Percentiles rank a stretch among this genome's conserved stretches.
Evolutionary conservation across 2,888 invertebrate genomes (phyloP).

Genomic region (Andrena minutula): DNA sequence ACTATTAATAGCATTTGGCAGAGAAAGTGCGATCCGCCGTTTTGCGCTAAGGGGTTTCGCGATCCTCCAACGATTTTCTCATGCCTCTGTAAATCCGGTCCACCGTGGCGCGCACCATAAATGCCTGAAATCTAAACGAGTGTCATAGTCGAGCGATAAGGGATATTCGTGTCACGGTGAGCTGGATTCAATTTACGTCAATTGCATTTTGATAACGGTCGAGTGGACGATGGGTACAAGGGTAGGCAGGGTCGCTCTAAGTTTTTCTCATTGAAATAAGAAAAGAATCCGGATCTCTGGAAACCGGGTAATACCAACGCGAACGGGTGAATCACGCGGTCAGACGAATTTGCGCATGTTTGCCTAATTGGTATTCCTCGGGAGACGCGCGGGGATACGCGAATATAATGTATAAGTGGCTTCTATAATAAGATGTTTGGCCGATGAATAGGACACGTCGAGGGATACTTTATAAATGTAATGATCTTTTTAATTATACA

Average conservation of each 20-base stretch:
- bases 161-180: constrained; percentile 15
- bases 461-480: neutral
- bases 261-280: neutral
- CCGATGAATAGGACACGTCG: constrained; percentile 19
- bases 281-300: neutral
- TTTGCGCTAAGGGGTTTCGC: constrained; percentile 49
- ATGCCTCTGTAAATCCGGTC: neutral
- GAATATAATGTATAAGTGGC: constrained; percentile 46
- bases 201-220: constrained; percentile 6
- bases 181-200: constrained; percentile 19
- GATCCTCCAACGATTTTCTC: constrained; percentile 39
- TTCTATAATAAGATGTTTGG: constrained; percentile 47
- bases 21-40: constrained; percentile 66
- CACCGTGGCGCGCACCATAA: neutral
- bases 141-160: constrained; percentile 19
- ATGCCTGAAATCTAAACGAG: constrained; percentile 1
- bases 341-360: constrained; percentile 25
- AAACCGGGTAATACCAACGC: constrained; percentile 9
- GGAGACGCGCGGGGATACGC: neutral
- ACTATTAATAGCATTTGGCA: constrained; percentile 75
- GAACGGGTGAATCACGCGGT: constrained; percentile 2
- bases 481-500: neutral
- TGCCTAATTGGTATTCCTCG: constrained; percentile 50
- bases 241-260: neutral
- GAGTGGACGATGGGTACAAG: neutral